phyloP scores from a whole-genome alignment of 2,888 invertebrate genomes.

The Catocala nupta region DNA sequence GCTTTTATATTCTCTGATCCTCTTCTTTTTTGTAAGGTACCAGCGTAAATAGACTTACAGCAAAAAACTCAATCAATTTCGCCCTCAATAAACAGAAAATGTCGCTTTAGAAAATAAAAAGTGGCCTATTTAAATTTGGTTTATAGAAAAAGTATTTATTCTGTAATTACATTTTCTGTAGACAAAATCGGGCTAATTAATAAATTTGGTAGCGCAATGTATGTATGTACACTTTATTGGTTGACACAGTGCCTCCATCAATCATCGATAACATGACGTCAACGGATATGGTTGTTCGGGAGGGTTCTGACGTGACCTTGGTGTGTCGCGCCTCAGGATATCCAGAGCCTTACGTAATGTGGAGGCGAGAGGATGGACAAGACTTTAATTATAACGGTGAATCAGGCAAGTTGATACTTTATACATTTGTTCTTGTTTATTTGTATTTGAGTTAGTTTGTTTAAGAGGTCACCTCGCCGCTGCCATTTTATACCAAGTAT shows the following conservation, averaged over 20 bases:
- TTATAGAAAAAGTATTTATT: background rate
- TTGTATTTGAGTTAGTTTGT: too few species aligned
- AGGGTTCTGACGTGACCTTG: constrained; percentile 95
- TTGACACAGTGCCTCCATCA: constrained; percentile 93
- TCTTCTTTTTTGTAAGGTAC: background rate
- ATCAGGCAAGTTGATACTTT: constrained; percentile 87
- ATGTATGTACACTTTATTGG: constrained; percentile 41
- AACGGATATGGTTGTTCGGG: constrained; percentile 96
- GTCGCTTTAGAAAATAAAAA: background rate
- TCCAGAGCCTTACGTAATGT: constrained; percentile 97
- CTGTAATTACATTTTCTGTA: background rate
- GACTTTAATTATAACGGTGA: constrained; percentile 96
- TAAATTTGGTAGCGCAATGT: constrained; percentile 28
- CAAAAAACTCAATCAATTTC: constrained; percentile 1
- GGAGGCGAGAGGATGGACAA: constrained; percentile 95
- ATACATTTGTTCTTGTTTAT: background rate
- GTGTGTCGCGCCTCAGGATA: constrained; percentile 96
- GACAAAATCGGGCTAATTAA: constrained; percentile 25
- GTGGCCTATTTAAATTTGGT: background rate
- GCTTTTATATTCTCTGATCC: constrained; percentile 8
- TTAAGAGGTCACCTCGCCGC: too few species aligned
- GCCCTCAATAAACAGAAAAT: constrained; percentile 10
- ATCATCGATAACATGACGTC: constrained; percentile 96
- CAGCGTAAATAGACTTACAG: background rate
- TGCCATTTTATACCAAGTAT: too few species aligned